Evolutionary conservation across 2,113 vertebrate genomes (phyloP), one percentile per base, ranked within the genome.

Genomic region (Ciconia boyciana): DNA sequence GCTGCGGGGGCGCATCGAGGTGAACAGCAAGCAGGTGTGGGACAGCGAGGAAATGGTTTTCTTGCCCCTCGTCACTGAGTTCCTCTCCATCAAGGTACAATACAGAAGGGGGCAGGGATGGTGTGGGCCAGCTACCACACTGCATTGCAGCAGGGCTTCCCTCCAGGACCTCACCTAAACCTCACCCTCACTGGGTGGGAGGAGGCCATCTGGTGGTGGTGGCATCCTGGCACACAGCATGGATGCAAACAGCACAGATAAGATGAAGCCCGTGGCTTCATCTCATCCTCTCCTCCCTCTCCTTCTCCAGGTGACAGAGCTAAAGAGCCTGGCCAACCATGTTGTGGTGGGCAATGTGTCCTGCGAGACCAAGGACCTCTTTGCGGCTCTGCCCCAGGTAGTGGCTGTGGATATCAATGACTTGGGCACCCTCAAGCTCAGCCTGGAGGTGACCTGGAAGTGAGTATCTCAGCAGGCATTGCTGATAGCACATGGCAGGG

Each of bases 381-480:
- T 99, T 93, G 98, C 99, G 0, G 99, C 99, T 25, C 98, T 99
- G 31, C 99, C 99, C 5, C 99, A 99, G 96, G 98, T 98, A 6
- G 99, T 99, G 68, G 99, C 99, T 29, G 99, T 99, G 95, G 99
- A 99, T 84, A 99, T 99, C 97, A 99, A 99, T 4, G 99, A 99
- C 95, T 97, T 99, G 28, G 99, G 99, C 60, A 99, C 99, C 41
- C 99, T 99, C 94, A 99, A 99, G 93, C 98, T 99, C 44, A 99
- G 99, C 95, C 98, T 99, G 24, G 99, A 99, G 96, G 99, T 99
- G 94, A 99, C 97, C 31, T 99, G 99, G 99, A 99, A 99, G 99
- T 99, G 97, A 98, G 99, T 99, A 51, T 52, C 83, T 58, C 9
- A 19, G 48, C 31, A 25, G 32, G 52, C 41, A 28, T 34, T 80